A percentile compares a stretch with the other conserved stretches of the same genome.
Evolutionary conservation across 2,113 vertebrate genomes (phyloP).

Genomic region (Beaufortia kweichowensis): DNA sequence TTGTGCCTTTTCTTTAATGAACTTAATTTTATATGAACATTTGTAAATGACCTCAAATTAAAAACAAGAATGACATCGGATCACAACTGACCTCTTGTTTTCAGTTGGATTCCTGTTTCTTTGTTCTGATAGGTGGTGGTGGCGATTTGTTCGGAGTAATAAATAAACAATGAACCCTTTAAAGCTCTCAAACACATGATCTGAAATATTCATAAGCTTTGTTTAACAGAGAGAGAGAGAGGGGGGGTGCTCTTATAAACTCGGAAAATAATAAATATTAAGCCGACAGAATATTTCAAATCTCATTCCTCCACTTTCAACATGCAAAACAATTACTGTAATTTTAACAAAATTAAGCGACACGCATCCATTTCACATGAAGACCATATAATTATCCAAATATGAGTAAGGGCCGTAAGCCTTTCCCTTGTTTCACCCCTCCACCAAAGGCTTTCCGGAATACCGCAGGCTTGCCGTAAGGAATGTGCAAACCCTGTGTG

Average conservation of each 20-base stretch:
- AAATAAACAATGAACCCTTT: slow-evolving; percentile 72
- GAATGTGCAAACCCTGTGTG: slow-evolving; percentile 34
- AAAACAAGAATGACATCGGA: not conserved
- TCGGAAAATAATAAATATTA: slow-evolving; percentile 20
- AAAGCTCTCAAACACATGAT: slow-evolving; percentile 51
- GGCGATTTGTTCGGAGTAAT: slow-evolving; percentile 66
- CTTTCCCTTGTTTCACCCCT: not conserved
- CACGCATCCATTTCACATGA: slow-evolving; percentile 16
- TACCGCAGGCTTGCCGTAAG: slow-evolving; percentile 17
- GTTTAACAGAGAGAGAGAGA: slow-evolving; percentile 58
- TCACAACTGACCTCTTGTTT: not conserved
- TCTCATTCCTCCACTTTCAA: slow-evolving; percentile 23
- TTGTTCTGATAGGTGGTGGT: slow-evolving; percentile 32
- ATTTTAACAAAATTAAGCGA: slow-evolving; percentile 11
- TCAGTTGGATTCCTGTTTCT: not conserved
- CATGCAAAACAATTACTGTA: slow-evolving; percentile 21
- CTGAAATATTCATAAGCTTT: slow-evolving; percentile 76
- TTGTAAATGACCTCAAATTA: not conserved
- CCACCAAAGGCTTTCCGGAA: not conserved
- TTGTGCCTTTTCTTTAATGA: not conserved
- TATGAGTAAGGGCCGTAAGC: not conserved
- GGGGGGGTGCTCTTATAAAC: slow-evolving; percentile 26
- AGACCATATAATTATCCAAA: slow-evolving; percentile 28
- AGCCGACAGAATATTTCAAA: slow-evolving; percentile 29
- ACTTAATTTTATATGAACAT: not conserved